Conservation (phyloP, 2,113 vertebrate species). For the Oncorhynchus kisutch region DNA sequence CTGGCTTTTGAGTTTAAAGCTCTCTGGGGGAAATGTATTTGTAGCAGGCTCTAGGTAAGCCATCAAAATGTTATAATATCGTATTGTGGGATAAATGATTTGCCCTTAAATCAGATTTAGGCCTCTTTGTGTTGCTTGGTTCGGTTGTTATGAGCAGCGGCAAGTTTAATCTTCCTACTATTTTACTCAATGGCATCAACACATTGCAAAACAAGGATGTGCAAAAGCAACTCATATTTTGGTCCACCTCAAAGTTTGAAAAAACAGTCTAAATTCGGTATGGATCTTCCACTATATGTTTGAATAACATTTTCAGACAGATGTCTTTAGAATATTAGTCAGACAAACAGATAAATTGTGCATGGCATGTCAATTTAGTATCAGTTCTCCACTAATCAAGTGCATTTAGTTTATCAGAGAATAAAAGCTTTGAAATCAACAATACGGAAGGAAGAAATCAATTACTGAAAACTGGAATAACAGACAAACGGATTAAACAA, state of each 20-base stretch:
- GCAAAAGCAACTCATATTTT: slow-evolving; percentile 72
- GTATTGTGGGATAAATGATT: slow-evolving; percentile 8
- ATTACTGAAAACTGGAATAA: slow-evolving; percentile 26
- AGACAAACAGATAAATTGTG: slow-evolving; percentile 43
- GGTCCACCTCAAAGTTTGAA: slow-evolving; percentile 73
- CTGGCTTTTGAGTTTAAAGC: neutral
- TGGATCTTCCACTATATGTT: slow-evolving; percentile 28
- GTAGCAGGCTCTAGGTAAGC: slow-evolving; percentile 34
- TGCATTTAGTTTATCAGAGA: slow-evolving; percentile 34
- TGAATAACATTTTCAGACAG: slow-evolving; percentile 56
- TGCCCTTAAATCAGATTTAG: slow-evolving; percentile 18
- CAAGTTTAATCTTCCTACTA: slow-evolving; percentile 17
- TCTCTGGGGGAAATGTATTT: neutral
- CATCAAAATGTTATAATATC: slow-evolving; percentile 1
- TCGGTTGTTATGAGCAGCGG: slow-evolving; percentile 22
- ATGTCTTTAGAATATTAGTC: slow-evolving; percentile 20
- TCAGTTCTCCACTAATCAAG: slow-evolving; percentile 25
- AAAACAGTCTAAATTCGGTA: slow-evolving; percentile 48
- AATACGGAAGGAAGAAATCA: slow-evolving; percentile 7
- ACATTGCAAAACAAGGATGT: slow-evolving; percentile 63
- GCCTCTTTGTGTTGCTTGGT: slow-evolving; percentile 6
- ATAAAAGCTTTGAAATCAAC: slow-evolving; percentile 18
- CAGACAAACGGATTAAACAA: slow-evolving; percentile 12
- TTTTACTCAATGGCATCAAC: slow-evolving; percentile 19
- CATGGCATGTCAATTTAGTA: slow-evolving; percentile 12